Base-by-base conservation (phyloP, 1,140 invertebrate genomes). In the Camponotus floridanus region DNA sequence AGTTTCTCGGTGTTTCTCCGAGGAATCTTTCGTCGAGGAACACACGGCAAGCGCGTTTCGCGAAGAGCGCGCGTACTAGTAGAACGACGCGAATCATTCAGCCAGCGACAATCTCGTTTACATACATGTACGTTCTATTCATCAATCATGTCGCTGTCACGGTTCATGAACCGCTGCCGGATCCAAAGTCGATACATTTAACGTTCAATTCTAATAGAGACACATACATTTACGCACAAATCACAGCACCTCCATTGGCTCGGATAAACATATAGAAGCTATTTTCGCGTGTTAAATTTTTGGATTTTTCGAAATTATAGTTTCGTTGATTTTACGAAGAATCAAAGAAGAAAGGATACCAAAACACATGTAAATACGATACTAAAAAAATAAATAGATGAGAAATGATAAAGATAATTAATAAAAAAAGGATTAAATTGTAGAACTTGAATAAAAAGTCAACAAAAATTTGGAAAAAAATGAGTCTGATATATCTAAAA, bases 241-340 rank as follows among this genome's bases (percentile, higher is more conserved):
- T 45, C 42, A 45, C 42, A 8, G 42, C 42, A 45, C 8, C 8
- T 42, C 42, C 9, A 0, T 45, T 45, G 42, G 9, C 18, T 81
- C 18, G 33, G 71, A 73, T 48, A 61, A 83, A 81, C 26, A 51
- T 18, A 26, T 1, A 8, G 48, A 59, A 7, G 26, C 55, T 81
- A 81, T 83, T 73, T 74, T 73, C 26, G 18, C 39, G 21, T 73
- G 11, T 61, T 59, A 11, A 57, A 81, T 13, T 71, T 81, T 36
- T 2, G 13, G 18, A 2, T 2, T 36, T 31, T 21, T 2, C 21
- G n/a, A 42, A 45, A 33, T 33, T 73, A 5, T 45, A 26, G 11
- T 5, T 7, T 6, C 7, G 26, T 62, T 26, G 45, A 59, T 13
- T 61, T 15, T 42, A 18, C 15, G 2, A 70, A 18, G 18, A 59